Evolutionary conservation across 2,113 vertebrate species (phyloP).

Genomic region (Lophochroa leadbeateri): DNA sequence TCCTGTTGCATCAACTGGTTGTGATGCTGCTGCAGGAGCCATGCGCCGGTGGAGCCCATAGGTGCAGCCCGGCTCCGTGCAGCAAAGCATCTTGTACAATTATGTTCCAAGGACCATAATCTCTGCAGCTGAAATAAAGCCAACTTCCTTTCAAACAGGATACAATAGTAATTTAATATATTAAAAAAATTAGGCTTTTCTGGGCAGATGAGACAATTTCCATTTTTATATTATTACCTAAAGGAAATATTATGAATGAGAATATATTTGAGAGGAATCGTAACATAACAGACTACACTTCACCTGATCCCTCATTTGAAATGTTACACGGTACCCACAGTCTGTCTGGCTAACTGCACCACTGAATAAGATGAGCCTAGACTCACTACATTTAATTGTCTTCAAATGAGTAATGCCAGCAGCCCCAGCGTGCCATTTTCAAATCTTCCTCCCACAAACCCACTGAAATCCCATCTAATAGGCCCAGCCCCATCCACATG

Average conservation of each 20-base stretch:
- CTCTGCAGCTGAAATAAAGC: neutral
- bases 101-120: neutral
- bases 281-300: neutral
- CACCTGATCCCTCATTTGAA: neutral
- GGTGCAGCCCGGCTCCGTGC: no score
- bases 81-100: neutral
- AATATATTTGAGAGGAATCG: neutral
- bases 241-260: neutral
- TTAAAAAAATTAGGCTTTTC: neutral
- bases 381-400: neutral
- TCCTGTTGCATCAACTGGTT: no score
- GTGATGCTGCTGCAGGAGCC: no score
- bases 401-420: neutral
- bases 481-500: neutral
- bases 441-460: neutral
- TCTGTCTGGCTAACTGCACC: neutral
- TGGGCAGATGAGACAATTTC: neutral
- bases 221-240: neutral
- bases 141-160: slow-evolving; percentile 21
- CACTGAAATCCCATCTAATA: neutral
- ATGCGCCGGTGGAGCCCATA: no score
- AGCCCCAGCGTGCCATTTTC: neutral
- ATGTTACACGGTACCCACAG: neutral
- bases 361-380: neutral
- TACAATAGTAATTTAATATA: neutral